Conservation (phyloP, 2,888 invertebrate species). For the Rhagonycha lutea region DNA sequence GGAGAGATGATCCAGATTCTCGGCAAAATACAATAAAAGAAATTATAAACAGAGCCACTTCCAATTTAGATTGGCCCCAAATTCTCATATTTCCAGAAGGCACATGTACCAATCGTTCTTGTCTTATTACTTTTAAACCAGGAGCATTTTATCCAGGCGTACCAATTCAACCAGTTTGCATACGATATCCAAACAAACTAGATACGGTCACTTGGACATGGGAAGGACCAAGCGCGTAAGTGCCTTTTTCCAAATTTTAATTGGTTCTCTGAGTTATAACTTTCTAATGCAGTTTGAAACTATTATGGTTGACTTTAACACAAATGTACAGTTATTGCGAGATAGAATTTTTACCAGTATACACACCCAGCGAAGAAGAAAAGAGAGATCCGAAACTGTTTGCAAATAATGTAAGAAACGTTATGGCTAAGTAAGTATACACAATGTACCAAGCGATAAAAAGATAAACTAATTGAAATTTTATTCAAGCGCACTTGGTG, state of each 20-base stretch:
- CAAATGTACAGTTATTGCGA: slow-evolving; percentile 87
- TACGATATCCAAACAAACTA: slow-evolving; percentile 86
- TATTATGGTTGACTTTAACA: slow-evolving; percentile 87
- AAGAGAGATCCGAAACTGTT: slow-evolving; percentile 84
- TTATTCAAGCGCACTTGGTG: slow-evolving; percentile 70
- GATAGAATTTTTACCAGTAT: slow-evolving; percentile 91
- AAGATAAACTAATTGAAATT: slow-evolving; percentile 9
- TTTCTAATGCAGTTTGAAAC: slow-evolving; percentile 66
- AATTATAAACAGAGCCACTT: slow-evolving; percentile 82
- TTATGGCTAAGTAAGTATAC: slow-evolving; percentile 82
- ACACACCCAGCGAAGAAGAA: slow-evolving; percentile 85
- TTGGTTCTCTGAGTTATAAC: neutral
- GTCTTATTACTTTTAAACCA: slow-evolving; percentile 86
- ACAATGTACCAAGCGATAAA: slow-evolving; percentile 4
- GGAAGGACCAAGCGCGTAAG: slow-evolving; percentile 94
- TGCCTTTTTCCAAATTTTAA: slow-evolving; percentile 39
- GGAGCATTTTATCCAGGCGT: slow-evolving; percentile 96
- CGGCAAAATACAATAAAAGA: slow-evolving; percentile 88
- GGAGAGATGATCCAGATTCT: slow-evolving; percentile 91
- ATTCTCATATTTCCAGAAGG: slow-evolving; percentile 95
- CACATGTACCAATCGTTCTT: slow-evolving; percentile 92
- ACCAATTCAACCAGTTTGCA: slow-evolving; percentile 92
- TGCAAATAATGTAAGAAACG: slow-evolving; percentile 85
- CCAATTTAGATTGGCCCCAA: slow-evolving; percentile 88
- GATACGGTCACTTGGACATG: slow-evolving; percentile 93